Evolutionary conservation across 2,888 invertebrate genomes (phyloP).

Genomic region (Eucriotettix oculatus): DNA sequence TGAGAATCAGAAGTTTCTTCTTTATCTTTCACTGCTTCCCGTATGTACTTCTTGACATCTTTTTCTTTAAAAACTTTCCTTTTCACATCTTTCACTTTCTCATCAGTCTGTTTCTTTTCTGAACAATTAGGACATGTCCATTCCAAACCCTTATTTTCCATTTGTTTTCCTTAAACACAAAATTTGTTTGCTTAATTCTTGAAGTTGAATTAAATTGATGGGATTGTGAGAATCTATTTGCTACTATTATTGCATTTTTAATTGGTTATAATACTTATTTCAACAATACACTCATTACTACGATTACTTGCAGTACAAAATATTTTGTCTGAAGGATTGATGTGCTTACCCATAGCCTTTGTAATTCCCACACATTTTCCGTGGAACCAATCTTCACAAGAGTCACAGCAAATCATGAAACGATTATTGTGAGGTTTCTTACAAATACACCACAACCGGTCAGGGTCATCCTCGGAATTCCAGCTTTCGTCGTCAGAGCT

Average conservation of each 20-base stretch:
- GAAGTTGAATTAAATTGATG: too few species aligned
- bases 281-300: too few species aligned
- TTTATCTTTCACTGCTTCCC: neutral
- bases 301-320: too few species aligned
- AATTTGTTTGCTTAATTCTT: too few species aligned
- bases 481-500: slow-evolving; percentile 35
- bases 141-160: slow-evolving; percentile 75
- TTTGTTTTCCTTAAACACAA: slow-evolving; percentile 42
- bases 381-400: slow-evolving; percentile 94
- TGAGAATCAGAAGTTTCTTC: too few species aligned
- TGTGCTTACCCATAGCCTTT: slow-evolving; percentile 54
- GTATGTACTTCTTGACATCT: neutral
- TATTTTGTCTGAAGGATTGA: neutral
- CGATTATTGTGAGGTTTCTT: slow-evolving; percentile 81
- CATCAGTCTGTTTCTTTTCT: slow-evolving; percentile 28
- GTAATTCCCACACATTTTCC: slow-evolving; percentile 93
- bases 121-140: slow-evolving; percentile 80
- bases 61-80: neutral
- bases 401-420: slow-evolving; percentile 95
- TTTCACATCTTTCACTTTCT: neutral
- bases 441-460: slow-evolving; percentile 89
- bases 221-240: too few species aligned
- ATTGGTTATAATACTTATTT: too few species aligned
- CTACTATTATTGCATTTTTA: too few species aligned
- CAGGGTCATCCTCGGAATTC: slow-evolving; percentile 85